Conservation (phyloP, 2,888 invertebrate genomes). For the Drosophila rellima region DNA sequence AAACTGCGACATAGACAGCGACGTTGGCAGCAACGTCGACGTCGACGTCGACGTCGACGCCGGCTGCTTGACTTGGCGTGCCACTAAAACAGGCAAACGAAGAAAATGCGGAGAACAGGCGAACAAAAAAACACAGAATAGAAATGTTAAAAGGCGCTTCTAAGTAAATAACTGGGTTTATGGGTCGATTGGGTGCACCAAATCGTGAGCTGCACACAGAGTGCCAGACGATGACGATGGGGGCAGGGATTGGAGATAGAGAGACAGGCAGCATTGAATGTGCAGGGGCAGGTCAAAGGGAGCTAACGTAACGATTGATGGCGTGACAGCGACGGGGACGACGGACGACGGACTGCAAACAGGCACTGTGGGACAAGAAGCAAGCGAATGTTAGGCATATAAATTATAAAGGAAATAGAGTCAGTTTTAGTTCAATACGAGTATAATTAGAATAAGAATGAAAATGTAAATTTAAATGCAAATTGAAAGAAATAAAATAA, state of each 20-base stretch:
- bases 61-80: slow-evolving; percentile 51
- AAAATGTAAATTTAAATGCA: not conserved
- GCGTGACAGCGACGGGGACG: slow-evolving; percentile 36
- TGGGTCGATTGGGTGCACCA: slow-evolving; percentile 85
- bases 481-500: not conserved
- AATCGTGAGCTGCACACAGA: slow-evolving; percentile 78
- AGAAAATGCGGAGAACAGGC: slow-evolving; percentile 45
- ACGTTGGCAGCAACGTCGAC: slow-evolving; percentile 26
- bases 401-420: not conserved
- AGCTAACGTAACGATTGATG: slow-evolving; percentile 51
- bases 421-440: not conserved
- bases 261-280: not conserved
- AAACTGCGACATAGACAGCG: slow-evolving; percentile 34
- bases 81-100: slow-evolving; percentile 53
- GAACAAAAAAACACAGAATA: slow-evolving; percentile 22
- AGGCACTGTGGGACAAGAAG: slow-evolving; percentile 19
- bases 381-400: not conserved
- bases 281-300: not conserved
- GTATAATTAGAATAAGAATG: not conserved
- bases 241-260: no score
- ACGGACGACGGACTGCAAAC: slow-evolving; percentile 8
- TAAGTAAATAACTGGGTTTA: slow-evolving; percentile 84
- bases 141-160: slow-evolving; percentile 81
- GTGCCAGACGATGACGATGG: slow-evolving; percentile 29
- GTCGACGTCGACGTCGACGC: slow-evolving; percentile 12